Evolutionary conservation across 2,888 invertebrate species (phyloP).

Genomic region (Dendrolimus houi): DNA sequence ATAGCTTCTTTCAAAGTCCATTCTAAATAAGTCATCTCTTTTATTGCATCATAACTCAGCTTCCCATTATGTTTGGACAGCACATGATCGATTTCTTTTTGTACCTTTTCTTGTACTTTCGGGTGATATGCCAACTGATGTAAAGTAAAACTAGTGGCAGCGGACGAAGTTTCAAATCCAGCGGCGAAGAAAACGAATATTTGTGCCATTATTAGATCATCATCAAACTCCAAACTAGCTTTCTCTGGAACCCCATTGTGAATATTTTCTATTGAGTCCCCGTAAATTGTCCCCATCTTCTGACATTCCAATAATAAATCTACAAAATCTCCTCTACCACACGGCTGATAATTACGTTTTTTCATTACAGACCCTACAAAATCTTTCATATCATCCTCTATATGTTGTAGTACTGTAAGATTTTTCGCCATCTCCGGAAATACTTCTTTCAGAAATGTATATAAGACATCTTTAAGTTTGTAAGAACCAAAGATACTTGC

Average conservation of each 20-base stretch:
- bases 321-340: slow-evolving; percentile 31
- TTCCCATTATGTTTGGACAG: slow-evolving; percentile 24
- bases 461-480: slow-evolving; percentile 16
- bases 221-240: slow-evolving; percentile 23
- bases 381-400: neutral
- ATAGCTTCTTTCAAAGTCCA: slow-evolving; percentile 29
- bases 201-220: slow-evolving; percentile 25
- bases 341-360: neutral
- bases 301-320: slow-evolving; percentile 30
- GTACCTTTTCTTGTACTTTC: slow-evolving; percentile 34
- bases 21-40: slow-evolving; percentile 30
- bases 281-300: slow-evolving; percentile 23
- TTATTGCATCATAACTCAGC: slow-evolving; percentile 29
- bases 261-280: slow-evolving; percentile 26
- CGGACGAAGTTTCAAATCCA: slow-evolving; percentile 52
- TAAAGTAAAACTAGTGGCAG: slow-evolving; percentile 36
- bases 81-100: slow-evolving; percentile 35
- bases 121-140: slow-evolving; percentile 44
- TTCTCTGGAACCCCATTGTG: slow-evolving; percentile 22
- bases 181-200: slow-evolving; percentile 39
- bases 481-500: slow-evolving; percentile 16
- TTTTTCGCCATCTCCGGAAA: slow-evolving; percentile 21
- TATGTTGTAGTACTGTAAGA: neutral
- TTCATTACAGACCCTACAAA: neutral
- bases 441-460: slow-evolving; percentile 16